Evolutionary conservation across 2,797 vertebrate species (phyloP), one percentile per base, ranked within the genome.

Genomic region (Phataginus tricuspis): DNA sequence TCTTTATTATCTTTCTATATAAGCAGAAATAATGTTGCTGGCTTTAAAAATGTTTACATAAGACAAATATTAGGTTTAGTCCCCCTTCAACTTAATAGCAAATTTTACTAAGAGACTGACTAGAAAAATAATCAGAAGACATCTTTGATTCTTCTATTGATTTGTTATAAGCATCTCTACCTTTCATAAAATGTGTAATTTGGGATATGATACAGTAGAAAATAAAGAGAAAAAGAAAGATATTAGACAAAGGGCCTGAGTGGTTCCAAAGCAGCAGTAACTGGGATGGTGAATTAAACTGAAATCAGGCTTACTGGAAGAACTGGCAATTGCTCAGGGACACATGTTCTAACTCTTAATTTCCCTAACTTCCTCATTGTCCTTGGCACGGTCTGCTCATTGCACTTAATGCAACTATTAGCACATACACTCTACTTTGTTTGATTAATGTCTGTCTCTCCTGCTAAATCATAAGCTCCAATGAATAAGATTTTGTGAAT

Each of bases 11-110:
- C 23, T 64, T 29, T 66, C 27, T 72, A 18, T 53, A 57, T 42
- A 86, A 80, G 42, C 18, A 53, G 42, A 72, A 88, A n/a, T 68
- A 49, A 66, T 57, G 74, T 59, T 63, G 21, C 53, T 72, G 31
- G n/a, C 86, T 82, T 86, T 25, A 57, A 86, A 83, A 91, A 74
- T 74, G 49, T 66, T 95, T 74, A 61, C 74, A 75, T 68, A 89
- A 94, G 78, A 75, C 34, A 66, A 75, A 34, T 57, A 80, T 16
- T 86, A 34, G 12, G n/a, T 84, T 90, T 90, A 86, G 55, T 91
- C 42, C 23, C 29, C 4, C 21, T 49, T 69, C 39, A 53, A 51
- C 25, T 86, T 80, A 86, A 80, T 15, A 91, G 49, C 19, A 80
- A 57, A 42, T 63, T 80, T 91, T 66, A 86, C 66, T 66, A 53